Evolutionary conservation across 1,140 invertebrate genomes (phyloP).

Genomic region (Pararge aegeria): DNA sequence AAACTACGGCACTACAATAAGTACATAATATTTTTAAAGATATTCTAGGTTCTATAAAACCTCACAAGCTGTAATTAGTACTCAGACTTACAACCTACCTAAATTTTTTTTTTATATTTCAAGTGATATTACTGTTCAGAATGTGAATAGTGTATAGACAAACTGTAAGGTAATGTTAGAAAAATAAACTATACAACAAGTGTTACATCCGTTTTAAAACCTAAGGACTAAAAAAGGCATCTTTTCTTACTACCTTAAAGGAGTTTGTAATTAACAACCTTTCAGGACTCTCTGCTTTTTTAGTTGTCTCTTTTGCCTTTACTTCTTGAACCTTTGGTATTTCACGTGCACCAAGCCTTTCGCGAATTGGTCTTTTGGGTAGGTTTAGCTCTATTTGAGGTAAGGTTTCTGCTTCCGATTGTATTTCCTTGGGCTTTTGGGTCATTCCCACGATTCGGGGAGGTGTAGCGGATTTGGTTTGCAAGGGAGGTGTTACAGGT

Average conservation of each 20-base stretch:
- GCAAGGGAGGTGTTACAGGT: conserved; percentile 49
- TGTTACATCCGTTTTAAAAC: conserved; percentile 1
- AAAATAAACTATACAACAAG: not conserved
- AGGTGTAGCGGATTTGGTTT: conserved; percentile 24
- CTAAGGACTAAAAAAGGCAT: conserved; percentile 30
- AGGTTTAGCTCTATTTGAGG: conserved; percentile 76
- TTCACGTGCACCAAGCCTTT: conserved; percentile 59
- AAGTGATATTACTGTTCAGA: too few species aligned
- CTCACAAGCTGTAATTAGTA: too few species aligned
- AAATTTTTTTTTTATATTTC: too few species aligned
- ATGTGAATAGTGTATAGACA: too few species aligned
- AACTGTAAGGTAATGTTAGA: too few species aligned
- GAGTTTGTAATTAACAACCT: conserved; percentile 67
- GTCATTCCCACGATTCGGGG: conserved; percentile 18
- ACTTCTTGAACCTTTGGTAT: conserved; percentile 35
- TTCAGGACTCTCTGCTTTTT: conserved; percentile 54
- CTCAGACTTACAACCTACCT: too few species aligned
- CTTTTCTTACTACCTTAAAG: conserved; percentile 63
- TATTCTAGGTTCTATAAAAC: too few species aligned
- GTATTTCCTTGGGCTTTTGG: conserved; percentile 26
- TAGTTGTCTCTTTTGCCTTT: conserved; percentile 40
- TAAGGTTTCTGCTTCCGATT: conserved; percentile 47
- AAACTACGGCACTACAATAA: too few species aligned
- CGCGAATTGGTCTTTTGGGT: conserved; percentile 72
- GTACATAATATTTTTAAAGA: too few species aligned